Evolutionary conservation across 1,140 invertebrate genomes (phyloP).

Genomic region (Harpegnathos saltator): DNA sequence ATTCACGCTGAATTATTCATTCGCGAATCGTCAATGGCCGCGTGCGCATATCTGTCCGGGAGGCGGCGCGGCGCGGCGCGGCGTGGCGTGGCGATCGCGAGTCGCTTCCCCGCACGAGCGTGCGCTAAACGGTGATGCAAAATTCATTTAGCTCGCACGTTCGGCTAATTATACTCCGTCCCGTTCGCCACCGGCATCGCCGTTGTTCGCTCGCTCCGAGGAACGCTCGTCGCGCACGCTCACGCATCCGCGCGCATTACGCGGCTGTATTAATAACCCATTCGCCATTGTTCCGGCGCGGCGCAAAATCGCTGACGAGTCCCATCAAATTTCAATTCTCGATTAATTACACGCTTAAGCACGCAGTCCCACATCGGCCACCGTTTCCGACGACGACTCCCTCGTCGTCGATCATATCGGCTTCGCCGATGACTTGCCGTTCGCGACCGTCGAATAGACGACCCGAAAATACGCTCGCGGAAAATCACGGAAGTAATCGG

Average conservation of each 20-base stretch:
- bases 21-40: background rate
- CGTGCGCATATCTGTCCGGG: background rate
- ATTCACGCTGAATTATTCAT: constrained; percentile 46
- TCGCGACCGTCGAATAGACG: no score
- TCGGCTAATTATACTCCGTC: constrained; percentile 55
- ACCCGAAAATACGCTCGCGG: background rate
- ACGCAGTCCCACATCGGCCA: constrained; percentile 22
- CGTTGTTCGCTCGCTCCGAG: background rate
- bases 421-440: no score
- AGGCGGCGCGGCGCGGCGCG: no score
- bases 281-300: constrained; percentile 34
- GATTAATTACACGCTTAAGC: constrained; percentile 55
- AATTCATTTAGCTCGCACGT: constrained; percentile 55
- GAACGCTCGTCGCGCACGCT: no score
- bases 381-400: constrained; percentile 20
- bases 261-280: constrained; percentile 49
- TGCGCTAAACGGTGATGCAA: constrained; percentile 50
- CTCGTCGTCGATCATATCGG: constrained; percentile 7
- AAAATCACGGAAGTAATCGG: no score
- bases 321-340: constrained; percentile 47
- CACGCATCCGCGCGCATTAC: background rate
- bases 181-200: constrained; percentile 9
- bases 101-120: constrained; percentile 16
- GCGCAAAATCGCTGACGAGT: constrained; percentile 48
- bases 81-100: constrained; percentile 22